Base-by-base conservation (phyloP, 1,140 invertebrate genomes). In the Hyphantria cunea region DNA sequence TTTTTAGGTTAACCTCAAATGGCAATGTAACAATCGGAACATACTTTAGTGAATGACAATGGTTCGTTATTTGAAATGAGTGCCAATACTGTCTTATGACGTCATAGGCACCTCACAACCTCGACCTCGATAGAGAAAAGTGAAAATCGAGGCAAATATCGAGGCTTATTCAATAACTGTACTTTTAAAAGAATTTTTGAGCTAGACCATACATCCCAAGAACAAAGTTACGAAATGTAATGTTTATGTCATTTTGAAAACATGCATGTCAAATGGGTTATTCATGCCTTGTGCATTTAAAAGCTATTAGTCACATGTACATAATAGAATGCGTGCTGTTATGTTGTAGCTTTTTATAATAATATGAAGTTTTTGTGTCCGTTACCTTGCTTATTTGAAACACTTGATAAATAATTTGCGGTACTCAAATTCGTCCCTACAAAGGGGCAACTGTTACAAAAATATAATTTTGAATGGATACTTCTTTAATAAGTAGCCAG, bases 111-210 rank as follows among this genome's bases (percentile, higher is more conserved):
- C 60, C 37, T 39, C n/a, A 39, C 69, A 82, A 82, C 84, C 84
- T 87, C 84, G 84, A 87, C 84, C 84, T 68, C 64, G 61, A 79
- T 80, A 70, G 47, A 61, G 54, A 71, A 72, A 73, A 81, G 84
- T 84, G 84, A 87, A 87, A 87, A 80, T 86, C 74, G 70, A 61
- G 72, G 68, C 68, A 64, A 82, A 77, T 66, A 82, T 73, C 64
- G 56, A 70, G n/a, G 50, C 58, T 66, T 70, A 71, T 73, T 71
- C 76, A 67, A 65, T 63, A 59, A 64, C 52, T 50, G 63, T 68
- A 68, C 11, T 49, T 49, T 10, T 49, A 3, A 39, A 2, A 44
- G 6, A 12, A 44, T 44, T 3, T 13, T n/a, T 12, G 12, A 44
- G 13, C 41, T 13, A 44, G 1, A n/a, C 41, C n/a, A 44, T 0